A percentile compares a stretch with the other conserved stretches of the same genome.
These are phyloP conservation scores for Anguilla marmorata DNA, from an alignment of 2,797 vertebrate genomes.

Conservation along the genomic window DNA sequence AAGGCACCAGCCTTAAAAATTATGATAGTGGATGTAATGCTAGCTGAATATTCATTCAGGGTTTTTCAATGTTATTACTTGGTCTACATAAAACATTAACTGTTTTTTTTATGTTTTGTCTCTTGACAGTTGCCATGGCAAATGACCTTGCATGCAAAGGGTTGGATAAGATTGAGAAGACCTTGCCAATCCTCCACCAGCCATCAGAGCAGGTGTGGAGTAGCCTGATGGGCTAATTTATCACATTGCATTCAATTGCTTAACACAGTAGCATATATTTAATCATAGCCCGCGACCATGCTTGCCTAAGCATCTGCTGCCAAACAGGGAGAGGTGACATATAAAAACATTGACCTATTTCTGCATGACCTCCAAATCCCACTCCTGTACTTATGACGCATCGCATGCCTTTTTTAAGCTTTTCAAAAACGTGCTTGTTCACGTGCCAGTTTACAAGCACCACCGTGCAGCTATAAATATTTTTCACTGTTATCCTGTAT, in stretches of 20 bases:
- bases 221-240: background rate
- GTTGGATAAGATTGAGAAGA: conserved; percentile 86
- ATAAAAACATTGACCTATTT: background rate
- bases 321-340: too few relatives aligned
- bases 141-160: conserved; percentile 87
- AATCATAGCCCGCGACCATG: background rate
- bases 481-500: background rate
- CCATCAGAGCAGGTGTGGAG: conserved; percentile 81
- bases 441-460: background rate
- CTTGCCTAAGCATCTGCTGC: background rate
- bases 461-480: background rate
- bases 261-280: background rate
- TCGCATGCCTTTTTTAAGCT: background rate
- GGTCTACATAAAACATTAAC: background rate
- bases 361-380: background rate
- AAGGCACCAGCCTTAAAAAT: background rate
- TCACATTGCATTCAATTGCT: background rate
- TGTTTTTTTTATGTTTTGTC: conserved; percentile 41
- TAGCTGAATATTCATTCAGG: background rate
- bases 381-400: background rate
- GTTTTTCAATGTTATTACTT: background rate
- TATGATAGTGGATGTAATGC: background rate
- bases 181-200: conserved; percentile 81
- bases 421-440: background rate
- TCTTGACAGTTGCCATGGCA: conserved; percentile 77